Evolutionary conservation across 2,797 vertebrate species (phyloP), one percentile per base, ranked within the genome.

Genomic region (Calcarius lapponicus): DNA sequence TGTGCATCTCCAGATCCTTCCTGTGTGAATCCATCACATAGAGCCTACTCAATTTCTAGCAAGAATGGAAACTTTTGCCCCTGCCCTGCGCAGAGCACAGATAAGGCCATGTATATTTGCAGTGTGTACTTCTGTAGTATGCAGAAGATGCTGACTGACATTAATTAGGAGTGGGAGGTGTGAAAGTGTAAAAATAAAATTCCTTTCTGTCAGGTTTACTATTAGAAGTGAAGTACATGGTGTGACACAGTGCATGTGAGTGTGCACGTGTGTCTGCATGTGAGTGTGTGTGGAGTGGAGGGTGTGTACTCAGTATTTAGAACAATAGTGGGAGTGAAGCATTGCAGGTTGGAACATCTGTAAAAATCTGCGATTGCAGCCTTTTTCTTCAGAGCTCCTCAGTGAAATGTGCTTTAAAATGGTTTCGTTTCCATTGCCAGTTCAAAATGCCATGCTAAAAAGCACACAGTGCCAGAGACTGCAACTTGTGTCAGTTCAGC

Each of bases 141-240:
- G 93, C 80, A 91, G 94, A 93, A 96, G 92, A 88, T 58, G 54
- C 95, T 69, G 96, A 95, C 80, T 97, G 97, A 96, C 96, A 83
- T 94, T 97, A 97, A 97, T 97, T 97, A 97, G 86, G 73, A 97
- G 97, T 96, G 93, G 91, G 96, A 86, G 95, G 96, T 80, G 92
- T 53, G 90, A 93, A 94, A 94, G 79, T 78, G 62, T 86, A 93
- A 97, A 96, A 97, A 97, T 94, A 90, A 96, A 94, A 89, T 92
- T 58, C 84, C 70, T 97, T 95, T 96, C 34, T 48, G 94, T 65
- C 58, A 71, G 85, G 82, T 85, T 93, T 97, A 91, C 96, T 95
- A 78, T 95, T 86, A 88, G 90, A 92, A 95, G 88, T 70, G 86
- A 92, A 90, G 95, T 71, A 69, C 65, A 5, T 31, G 47, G 94